Conservation (phyloP, 2,113 vertebrate species). For the Chloebia gouldiae region DNA sequence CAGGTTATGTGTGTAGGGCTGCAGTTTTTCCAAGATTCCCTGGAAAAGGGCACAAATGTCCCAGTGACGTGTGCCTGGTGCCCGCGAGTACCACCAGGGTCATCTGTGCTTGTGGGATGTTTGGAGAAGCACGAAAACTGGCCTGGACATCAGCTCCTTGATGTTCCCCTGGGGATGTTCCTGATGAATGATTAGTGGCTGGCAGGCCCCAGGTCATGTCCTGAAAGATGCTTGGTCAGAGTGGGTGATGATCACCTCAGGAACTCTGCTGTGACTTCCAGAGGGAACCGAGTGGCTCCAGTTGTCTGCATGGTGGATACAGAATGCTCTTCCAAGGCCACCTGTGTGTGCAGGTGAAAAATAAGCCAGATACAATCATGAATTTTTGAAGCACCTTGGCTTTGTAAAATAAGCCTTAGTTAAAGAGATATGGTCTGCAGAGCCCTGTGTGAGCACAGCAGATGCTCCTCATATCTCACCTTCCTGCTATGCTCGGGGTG, state of each 20-base stretch:
- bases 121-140: background rate
- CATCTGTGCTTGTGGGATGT: background rate
- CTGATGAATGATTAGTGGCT: background rate
- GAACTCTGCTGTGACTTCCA: background rate
- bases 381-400: constrained; percentile 38
- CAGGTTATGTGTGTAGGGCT: accelerated
- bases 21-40: background rate
- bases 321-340: background rate
- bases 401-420: constrained; percentile 13
- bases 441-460: background rate
- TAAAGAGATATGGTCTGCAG: background rate
- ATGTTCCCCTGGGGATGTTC: background rate
- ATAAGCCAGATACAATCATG: constrained; percentile 17
- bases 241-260: background rate
- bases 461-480: background rate
- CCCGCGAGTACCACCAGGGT: accelerated
- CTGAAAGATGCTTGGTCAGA: background rate
- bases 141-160: background rate
- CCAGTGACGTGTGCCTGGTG: accelerated
- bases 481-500: background rate
- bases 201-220: background rate
- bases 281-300: background rate
- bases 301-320: background rate
- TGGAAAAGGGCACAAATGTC: background rate
- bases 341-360: background rate